Percentiles rank a stretch among this genome's conserved stretches.
These are phyloP conservation scores for Ooceraea biroi DNA, from an alignment of 1,140 invertebrate genomes.

Conservation along the genomic window DNA sequence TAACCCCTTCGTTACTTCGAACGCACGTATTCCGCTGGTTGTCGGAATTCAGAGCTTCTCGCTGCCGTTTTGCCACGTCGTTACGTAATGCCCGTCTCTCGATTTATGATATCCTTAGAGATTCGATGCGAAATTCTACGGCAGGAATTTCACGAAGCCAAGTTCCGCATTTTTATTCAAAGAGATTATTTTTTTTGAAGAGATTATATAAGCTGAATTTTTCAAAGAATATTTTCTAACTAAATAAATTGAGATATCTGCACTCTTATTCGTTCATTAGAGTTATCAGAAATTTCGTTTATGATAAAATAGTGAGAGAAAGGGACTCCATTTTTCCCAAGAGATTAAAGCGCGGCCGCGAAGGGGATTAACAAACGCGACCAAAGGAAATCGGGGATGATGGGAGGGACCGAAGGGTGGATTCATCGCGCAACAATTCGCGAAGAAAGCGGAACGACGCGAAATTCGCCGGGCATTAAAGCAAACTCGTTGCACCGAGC, in stretches of 20 bases:
- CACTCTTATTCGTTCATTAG: slow-evolving; percentile 10
- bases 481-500: slow-evolving; percentile 34
- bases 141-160: neutral
- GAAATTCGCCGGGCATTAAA: slow-evolving; percentile 52
- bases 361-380: neutral
- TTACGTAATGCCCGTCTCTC: slow-evolving; percentile 37
- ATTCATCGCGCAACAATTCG: slow-evolving; percentile 44
- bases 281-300: neutral
- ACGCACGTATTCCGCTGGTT: slow-evolving; percentile 10
- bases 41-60: slow-evolving; percentile 14
- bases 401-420: neutral
- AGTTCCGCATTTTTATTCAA: neutral
- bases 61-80: slow-evolving; percentile 34
- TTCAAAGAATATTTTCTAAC: neutral
- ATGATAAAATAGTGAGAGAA: neutral
- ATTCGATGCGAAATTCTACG: slow-evolving; percentile 1
- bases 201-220: neutral
- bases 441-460: slow-evolving; percentile 56
- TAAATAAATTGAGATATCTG: neutral
- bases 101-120: slow-evolving; percentile 1
- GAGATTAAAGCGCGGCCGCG: slow-evolving; percentile 2
- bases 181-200: neutral
- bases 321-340: neutral
- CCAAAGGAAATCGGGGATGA: neutral
- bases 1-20: slow-evolving; percentile 38